Conservation (phyloP, 1,140 invertebrate species). For the Plectrocnemia conspersa region DNA sequence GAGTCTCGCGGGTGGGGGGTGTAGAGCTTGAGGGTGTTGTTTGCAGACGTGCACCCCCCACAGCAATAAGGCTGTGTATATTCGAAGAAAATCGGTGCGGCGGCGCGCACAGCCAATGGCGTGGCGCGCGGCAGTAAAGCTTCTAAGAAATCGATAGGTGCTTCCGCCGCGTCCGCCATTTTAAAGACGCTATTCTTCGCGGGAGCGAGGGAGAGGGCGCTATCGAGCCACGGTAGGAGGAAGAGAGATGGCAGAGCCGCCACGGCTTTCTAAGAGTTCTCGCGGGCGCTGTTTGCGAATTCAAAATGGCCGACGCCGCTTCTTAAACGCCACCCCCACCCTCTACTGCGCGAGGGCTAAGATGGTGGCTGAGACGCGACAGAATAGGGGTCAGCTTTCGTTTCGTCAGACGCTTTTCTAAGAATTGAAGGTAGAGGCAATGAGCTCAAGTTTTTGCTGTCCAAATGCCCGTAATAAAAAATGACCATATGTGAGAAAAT, state of each 20-base stretch:
- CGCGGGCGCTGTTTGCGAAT: too few relatives aligned
- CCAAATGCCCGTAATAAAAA: too few relatives aligned
- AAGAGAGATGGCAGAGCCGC: constrained; percentile 2
- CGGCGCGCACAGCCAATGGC: not conserved
- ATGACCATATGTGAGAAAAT: too few relatives aligned
- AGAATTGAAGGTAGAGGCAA: too few relatives aligned
- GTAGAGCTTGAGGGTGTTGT: not conserved
- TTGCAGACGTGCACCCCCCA: not conserved
- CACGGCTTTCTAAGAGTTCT: constrained; percentile 6
- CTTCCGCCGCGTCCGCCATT: constrained; percentile 20
- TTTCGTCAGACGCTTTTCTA: constrained; percentile 15
- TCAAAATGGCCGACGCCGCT: too few relatives aligned
- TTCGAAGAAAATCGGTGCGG: too few relatives aligned
- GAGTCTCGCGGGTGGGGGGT: not conserved
- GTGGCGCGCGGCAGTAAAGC: constrained; percentile 1
- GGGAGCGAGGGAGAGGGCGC: not conserved
- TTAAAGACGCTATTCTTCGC: constrained; percentile 8
- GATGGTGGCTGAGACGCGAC: constrained; percentile 14
- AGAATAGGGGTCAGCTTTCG: constrained; percentile 22
- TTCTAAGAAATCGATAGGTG: too few relatives aligned
- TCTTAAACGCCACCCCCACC: too few relatives aligned
- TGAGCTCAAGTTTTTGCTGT: too few relatives aligned
- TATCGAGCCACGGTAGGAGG: not conserved
- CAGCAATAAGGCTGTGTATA: too few relatives aligned
- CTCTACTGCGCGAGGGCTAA: too few relatives aligned